A percentile compares a stretch with the other conserved stretches of the same genome.
phyloP scores from a whole-genome alignment of 2,797 vertebrate genomes.

The Anas acuta region DNA sequence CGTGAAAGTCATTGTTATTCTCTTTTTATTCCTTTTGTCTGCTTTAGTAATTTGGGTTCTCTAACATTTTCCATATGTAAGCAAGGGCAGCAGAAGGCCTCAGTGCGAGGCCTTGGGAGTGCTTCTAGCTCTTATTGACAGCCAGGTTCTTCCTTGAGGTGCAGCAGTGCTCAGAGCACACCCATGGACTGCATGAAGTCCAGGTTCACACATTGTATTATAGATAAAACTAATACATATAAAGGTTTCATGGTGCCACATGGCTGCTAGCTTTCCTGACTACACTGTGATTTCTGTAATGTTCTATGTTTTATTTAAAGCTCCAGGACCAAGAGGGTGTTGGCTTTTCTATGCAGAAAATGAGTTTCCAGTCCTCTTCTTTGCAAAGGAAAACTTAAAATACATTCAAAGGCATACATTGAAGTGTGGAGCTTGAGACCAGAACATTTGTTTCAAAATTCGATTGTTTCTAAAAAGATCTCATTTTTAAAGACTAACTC shows the following conservation, averaged over 20 bases:
- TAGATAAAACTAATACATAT: background rate
- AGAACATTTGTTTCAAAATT: background rate
- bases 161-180: background rate
- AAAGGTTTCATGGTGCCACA: background rate
- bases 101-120: background rate
- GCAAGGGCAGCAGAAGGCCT: background rate
- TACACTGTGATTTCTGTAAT: background rate
- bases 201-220: background rate
- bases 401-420: background rate
- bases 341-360: background rate
- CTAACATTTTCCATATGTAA: slow-evolving; percentile 39
- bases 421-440: background rate
- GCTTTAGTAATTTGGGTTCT: slow-evolving; percentile 20
- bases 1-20: slow-evolving; percentile 22
- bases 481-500: background rate
- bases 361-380: background rate
- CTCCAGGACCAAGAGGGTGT: background rate
- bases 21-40: slow-evolving; percentile 37
- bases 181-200: background rate
- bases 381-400: background rate
- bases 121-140: background rate
- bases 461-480: background rate
- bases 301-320: background rate
- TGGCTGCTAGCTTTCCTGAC: background rate
- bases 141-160: background rate